A percentile compares a stretch with the other conserved stretches of the same genome.
Evolutionary conservation across 1,140 invertebrate genomes (phyloP).

Genomic region (Solenopsis fugax): DNA sequence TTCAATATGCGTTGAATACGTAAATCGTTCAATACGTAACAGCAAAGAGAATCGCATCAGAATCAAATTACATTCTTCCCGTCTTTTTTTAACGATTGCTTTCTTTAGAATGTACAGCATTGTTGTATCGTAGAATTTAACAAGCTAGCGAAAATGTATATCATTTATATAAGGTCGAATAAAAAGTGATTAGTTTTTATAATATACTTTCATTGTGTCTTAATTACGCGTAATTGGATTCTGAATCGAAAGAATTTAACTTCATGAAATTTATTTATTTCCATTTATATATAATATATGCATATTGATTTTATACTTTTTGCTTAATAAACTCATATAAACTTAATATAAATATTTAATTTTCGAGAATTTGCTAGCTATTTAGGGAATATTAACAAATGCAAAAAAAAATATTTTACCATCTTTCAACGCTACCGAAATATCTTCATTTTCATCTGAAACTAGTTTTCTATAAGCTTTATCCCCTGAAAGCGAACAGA

Average conservation of each 20-base stretch:
- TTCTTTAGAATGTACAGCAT: neutral
- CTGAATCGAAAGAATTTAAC: neutral
- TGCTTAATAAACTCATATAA: neutral
- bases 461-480: neutral
- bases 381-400: conserved; percentile 11
- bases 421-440: neutral
- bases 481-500: neutral
- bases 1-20: conserved; percentile 53
- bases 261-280: neutral
- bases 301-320: neutral
- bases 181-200: neutral
- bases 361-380: neutral
- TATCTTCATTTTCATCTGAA: neutral
- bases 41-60: conserved; percentile 42
- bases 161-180: neutral
- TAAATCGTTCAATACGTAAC: conserved; percentile 39
- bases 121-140: conserved; percentile 18
- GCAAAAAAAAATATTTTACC: neutral
- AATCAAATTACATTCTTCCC: conserved; percentile 39
- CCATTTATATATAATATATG: neutral
- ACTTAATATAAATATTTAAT: neutral
- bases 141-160: neutral
- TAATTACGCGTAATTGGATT: neutral
- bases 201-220: neutral
- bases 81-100: conserved; percentile 8